Conservation (phyloP, 1,140 invertebrate genomes). For the Drosophila pachea region DNA sequence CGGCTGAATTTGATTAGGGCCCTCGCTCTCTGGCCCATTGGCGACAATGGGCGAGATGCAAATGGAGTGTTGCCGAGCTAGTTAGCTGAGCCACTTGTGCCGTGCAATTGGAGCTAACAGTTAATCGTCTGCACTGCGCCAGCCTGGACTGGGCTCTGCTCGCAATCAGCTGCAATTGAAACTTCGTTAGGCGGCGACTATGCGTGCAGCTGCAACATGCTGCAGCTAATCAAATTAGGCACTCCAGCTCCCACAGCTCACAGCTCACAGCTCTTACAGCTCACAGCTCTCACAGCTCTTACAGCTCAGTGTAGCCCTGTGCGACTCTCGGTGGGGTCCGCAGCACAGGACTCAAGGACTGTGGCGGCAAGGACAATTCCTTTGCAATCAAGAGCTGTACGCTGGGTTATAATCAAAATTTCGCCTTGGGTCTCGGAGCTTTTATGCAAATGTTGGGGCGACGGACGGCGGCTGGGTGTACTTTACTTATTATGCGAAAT, state of each 20-base stretch:
- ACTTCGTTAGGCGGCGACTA: constrained; percentile 20
- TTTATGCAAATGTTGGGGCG: constrained; percentile 17
- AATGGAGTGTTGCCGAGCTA: constrained; percentile 1
- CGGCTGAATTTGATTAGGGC: constrained; percentile 16
- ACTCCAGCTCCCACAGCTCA: not conserved
- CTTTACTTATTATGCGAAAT: constrained; percentile 30
- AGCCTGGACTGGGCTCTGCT: not conserved
- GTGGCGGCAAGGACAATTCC: constrained; percentile 5
- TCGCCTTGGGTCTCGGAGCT: not conserved
- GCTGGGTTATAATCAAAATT: constrained; percentile 17
- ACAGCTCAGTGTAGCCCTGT: too few relatives aligned
- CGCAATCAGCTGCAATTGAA: constrained; percentile 27
- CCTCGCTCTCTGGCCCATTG: not conserved
- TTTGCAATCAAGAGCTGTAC: constrained; percentile 11
- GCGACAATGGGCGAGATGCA: not conserved
- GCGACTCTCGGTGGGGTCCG: too few relatives aligned
- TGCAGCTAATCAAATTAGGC: constrained; percentile 24
- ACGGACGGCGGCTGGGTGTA: not conserved
- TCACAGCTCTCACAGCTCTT: not conserved
- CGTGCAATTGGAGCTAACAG: not conserved
- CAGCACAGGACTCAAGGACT: constrained; percentile 1
- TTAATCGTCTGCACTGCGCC: constrained; percentile 2
- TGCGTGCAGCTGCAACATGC: constrained; percentile 8
- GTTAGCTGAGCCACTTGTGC: constrained; percentile 13
- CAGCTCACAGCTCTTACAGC: not conserved